Evolutionary conservation across 1,140 invertebrate genomes (phyloP), one percentile per base, ranked within the genome.

Genomic region (Mizuhopecten yessoensis): DNA sequence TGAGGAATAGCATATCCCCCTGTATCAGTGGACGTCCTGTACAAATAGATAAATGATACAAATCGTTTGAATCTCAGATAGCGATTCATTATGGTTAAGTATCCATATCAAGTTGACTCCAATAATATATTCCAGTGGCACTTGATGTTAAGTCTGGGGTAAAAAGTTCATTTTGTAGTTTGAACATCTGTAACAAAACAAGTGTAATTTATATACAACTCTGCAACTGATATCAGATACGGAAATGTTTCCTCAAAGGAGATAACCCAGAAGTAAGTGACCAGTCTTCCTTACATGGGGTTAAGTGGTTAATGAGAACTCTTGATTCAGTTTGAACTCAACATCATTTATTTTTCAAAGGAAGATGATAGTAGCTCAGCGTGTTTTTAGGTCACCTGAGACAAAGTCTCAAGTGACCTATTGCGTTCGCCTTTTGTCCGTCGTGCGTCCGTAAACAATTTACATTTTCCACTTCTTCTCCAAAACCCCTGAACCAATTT

Each of bases 11-110:
- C n/a, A 75, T 29, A 75, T 29, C 23, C 15, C 3, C 0, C n/a
- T 29, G 57, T 75, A 75, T 75, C 57, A 75, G 1, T 0, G 57
- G 9, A 75, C 23, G 17, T 75, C 57, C n/a, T 75, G 57, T 39
- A 39, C 0, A 29, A 75, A 75, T 7, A 3, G 57, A n/a, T 5
- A 75, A 9, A 17, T 75, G 57, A 75, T 75, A 29, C 57, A 29
- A 75, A 75, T 75, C 57, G 11, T 75, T 75, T 75, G 57, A 75
- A 75, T 75, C 57, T 17, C 57, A 75, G 57, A 75, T 75, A 75
- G 57, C 57, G 23, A 29, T 29, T 75, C 57, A 29, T 29, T 75
- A 29, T 75, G 57, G 57, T 75, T 29, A 75, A 75, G 57, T 75
- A 29, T 75, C 23, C 57, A 29, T 75, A 75, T 75, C 57, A 75